Base-by-base conservation (phyloP, 2,113 vertebrate species). In the Sialia sialis region DNA sequence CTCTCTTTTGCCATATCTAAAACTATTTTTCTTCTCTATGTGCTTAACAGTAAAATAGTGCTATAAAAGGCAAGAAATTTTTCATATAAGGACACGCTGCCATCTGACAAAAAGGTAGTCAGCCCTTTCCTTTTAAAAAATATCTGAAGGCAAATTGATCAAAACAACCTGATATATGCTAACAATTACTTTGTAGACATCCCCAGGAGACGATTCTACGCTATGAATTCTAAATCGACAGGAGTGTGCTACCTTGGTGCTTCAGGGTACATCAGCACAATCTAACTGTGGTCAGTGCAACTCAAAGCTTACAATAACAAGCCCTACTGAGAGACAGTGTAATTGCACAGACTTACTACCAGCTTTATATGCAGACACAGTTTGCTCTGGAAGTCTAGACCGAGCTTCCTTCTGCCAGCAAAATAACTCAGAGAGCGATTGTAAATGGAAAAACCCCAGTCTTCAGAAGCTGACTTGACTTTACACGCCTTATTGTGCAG, bases 81-180 rank as follows among this genome's bases (percentile, higher is more conserved):
- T 94, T 81, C 74, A 89, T 26, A 36, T 39, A 56, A 64, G n/a
- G 49, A 19, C 39, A 64, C 0, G 4, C 66, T 60, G 27, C 36
- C 64, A 66, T 46, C 59, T 49, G 62, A 58, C 30, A 73, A 72
- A 84, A 80, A 52, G 7, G 43, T 38, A 89, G 77, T 75, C 69
- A 89, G 49, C n/a, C 22, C 54, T 78, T n/a, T 92, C 25, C 12
- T 89, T 95, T 94, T 90, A 75, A 87, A 89, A 30, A 84, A 72
- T 91, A 91, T 91, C 92, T 94, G 87, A 91, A 89, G 81, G 81
- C 51, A 95, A 95, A 93, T 87, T 84, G 87, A 93, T 94, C 87
- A 95, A 91, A 96, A 75, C 64, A 93, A 41, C n/a, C 81, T 84
- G 84, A 94, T 91, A 75, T 59, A 93, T 60, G 74, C 66, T 91